Base-by-base conservation (phyloP, 1,140 invertebrate genomes). In the Paraescarpia echinospica region DNA sequence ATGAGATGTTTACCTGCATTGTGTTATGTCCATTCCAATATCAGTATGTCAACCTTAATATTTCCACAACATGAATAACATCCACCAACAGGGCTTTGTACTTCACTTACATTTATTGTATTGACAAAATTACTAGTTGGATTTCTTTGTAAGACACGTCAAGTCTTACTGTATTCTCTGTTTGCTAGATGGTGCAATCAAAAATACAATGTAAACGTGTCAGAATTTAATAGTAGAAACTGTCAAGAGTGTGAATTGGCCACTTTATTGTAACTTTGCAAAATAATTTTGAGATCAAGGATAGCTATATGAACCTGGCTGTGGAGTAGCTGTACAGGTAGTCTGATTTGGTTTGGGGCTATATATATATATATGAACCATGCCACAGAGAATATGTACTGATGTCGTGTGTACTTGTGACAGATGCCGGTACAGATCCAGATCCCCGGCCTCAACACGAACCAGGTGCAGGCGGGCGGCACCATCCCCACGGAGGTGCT, bases 401-500 rank as follows among this genome's bases (percentile, higher is more conserved):
- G 18, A 77, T 4, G 59, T 51, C 8, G 27, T 31, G 0, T 77
- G 59, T 77, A 77, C 14, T 77, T 77, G 59, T 5, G 90, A 4
- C 35, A 34, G 34, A 41, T 59, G n/a, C 92, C 93, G 27, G 89
- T 93, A 35, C 91, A 93, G 35, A 35, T 93, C 33, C 93, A 93
- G 89, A 93, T 93, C 35, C 93, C 93, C 8, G 93, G 93, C 33
- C 92, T 93, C 34, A 92, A 92, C 48, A 59, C 93, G 91, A 41
- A 22, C 51, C 88, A 92, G 9, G 90, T 93, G 33, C 35, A 48
- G 33, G 89, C 92, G 33, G 77, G 91, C 31, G 93, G 93, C 90
- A 77, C 59, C 2, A 41, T 91, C 41, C 33, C 91, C 33, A 93
- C 91, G 6, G 99, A 97, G 96, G 97, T 99, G 33, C 97, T 99